Base-by-base conservation (phyloP, 2,113 vertebrate genomes). In the Sinocyclocheilus maitianheensis region DNA sequence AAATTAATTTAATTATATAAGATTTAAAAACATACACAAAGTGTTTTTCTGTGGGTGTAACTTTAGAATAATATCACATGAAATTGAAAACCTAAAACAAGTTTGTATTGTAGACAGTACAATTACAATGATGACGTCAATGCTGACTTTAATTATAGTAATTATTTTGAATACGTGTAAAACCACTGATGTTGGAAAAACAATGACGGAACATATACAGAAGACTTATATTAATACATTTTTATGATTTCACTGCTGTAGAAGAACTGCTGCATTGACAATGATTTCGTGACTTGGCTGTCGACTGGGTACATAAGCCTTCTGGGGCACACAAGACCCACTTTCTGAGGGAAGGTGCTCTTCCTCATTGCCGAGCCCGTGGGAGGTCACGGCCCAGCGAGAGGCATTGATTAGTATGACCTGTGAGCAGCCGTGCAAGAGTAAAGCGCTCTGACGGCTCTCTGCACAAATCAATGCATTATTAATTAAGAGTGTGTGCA, bases 381-480 rank as follows among this genome's bases (percentile, higher is more conserved):
- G 65, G 83, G 87, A 89, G 87, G 80, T 71, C 67, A 7, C 72
- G 84, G 88, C 72, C 82, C 84, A 90, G 90, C 9, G 20, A 55
- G 74, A 69, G 48, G 48, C 83, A 89, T 84, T 60, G 80, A 90
- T 89, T 63, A 76, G 76, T 37, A 77, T 12, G 58, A 53, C 69
- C 55, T 20, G 16, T 81, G 78, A 72, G 79, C 53, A 30, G 34
- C 77, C 51, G 77, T 37, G 85, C 77, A 72, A 58, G 51, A 78
- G 76, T 89, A 89, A 90, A 40, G 10, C 53, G 22, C 37, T 43
- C 63, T 34, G 89, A 85, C 83, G 84, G 69, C 77, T 90, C 55
- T 87, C 72, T 20, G 26, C 24, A 77, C 76, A 87, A 84, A 89
- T 77, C 74, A 81, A 84, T 89, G 67, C 69, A 88, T 90, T 87